Evolutionary conservation across 1,140 invertebrate genomes (phyloP), one percentile per base, ranked within the genome.

Genomic region (Drosophila grimshawi): DNA sequence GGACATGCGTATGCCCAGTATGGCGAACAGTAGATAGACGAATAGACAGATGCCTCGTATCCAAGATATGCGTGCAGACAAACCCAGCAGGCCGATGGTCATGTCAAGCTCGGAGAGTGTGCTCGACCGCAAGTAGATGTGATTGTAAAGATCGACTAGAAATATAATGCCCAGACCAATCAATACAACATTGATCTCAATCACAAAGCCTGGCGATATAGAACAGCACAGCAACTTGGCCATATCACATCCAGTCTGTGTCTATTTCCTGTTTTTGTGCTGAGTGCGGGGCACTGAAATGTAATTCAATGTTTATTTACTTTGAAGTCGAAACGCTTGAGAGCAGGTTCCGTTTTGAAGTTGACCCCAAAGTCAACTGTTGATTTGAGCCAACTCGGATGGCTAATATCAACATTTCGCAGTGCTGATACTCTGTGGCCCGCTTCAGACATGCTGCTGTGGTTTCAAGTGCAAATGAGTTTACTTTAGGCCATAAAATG

Each of bases 401-500:
- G 75, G 60, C 62, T 76, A 69, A 82, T 71, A 78, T 76, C 39
- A 82, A 82, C 80, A 83, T 83, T 81, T 81, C 75, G 63, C 65
- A 64, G 3, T 35, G 8, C 61, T 6, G 46, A 30, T 39, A 32
- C 37, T 7, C 43, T 60, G 8, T 30, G 32, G 51, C 8, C 39
- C 64, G 41, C 33, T 46, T 51, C 45, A 37, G 41, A 81, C 78
- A 76, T 69, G 76, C 81, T 81, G 70, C 78, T 66, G 69, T 46
- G 75, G 67, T 52, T 55, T 76, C 76, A 79, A 86, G 79, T 86
- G 82, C 63, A 86, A 86, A 86, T 86, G 82, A 86, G 78, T 81
- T 86, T 86, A 55, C 67, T 73, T 85, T 73, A 68, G 41, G 52
- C 64, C 62, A 76, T 70, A 71, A 85, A 80, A 80, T 71, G 53